These are phyloP conservation scores for Phenacoccus solenopsis DNA, from an alignment of 1,140 invertebrate species.

Conservation along the genomic window DNA sequence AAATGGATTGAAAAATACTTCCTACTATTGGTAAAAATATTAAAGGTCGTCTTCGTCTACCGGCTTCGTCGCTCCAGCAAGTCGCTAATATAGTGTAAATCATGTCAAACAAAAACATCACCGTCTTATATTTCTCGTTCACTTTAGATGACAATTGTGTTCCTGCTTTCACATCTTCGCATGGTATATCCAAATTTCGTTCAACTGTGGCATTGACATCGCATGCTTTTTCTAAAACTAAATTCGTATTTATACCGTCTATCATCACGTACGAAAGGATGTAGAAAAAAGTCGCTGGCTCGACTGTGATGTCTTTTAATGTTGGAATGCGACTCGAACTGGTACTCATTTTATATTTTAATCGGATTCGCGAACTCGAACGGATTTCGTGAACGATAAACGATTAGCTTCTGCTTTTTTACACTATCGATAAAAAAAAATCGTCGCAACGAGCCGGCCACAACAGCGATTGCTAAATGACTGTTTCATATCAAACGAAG, in stretches of 20 bases:
- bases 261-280: neutral
- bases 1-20: conserved; percentile 18
- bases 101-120: conserved; percentile 20
- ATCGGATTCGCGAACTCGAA: no score
- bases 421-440: no score
- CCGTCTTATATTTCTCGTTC: neutral
- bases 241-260: neutral
- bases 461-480: no score
- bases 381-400: no score
- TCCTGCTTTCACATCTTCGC: neutral
- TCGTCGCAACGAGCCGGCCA: no score
- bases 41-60: conserved; percentile 33
- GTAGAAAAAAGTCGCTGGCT: neutral
- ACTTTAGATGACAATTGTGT: neutral
- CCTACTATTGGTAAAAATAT: conserved; percentile 33
- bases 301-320: neutral
- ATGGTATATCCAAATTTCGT: neutral
- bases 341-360: no score
- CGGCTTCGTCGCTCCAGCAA: conserved; percentile 28
- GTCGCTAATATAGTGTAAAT: conserved; percentile 27
- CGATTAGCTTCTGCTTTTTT: no score
- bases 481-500: no score
- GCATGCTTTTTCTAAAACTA: neutral
- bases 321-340: no score
- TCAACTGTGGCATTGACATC: neutral